Evolutionary conservation across 92 coral and sea anemone species (phyloP).

Genomic region (Scolanthus callimorphus): DNA sequence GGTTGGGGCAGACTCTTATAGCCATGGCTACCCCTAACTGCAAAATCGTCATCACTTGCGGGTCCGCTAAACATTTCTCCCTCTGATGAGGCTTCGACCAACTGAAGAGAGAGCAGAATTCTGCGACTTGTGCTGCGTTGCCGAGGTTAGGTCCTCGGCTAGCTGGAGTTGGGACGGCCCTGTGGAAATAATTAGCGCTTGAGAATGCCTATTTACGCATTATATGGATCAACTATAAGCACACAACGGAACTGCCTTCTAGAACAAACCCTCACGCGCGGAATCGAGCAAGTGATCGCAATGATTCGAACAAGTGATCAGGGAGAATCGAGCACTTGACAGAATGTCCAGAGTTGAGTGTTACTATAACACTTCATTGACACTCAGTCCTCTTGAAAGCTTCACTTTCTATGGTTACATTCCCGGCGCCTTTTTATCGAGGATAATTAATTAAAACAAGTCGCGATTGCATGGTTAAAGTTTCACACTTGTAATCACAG

Average conservation of each 20-base stretch:
- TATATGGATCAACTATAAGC: neutral
- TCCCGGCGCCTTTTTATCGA: conserved; percentile 1
- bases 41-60: conserved; percentile 47
- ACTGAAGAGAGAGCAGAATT: conserved; percentile 42
- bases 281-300: neutral
- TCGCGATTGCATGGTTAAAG: conserved; percentile 17
- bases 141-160: neutral
- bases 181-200: conserved; percentile 14
- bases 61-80: conserved; percentile 41
- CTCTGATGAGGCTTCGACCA: conserved; percentile 72
- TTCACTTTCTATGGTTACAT: neutral
- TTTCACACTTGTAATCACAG: conserved; percentile 22
- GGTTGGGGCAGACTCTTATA: conserved; percentile 70
- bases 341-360: neutral
- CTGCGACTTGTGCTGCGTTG: conserved; percentile 18
- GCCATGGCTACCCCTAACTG: conserved; percentile 76
- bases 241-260: no score
- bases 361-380: neutral
- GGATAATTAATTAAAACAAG: conserved; percentile 14
- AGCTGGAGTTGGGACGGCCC: conserved; percentile 19
- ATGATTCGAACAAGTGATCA: neutral
- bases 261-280: no score
- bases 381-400: neutral
- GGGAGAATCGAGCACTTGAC: neutral
- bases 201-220: neutral